A percentile compares a stretch with the other conserved stretches of the same genome.
Conservation (phyloP, 2,113 vertebrate genomes). For the Monopterus albus region DNA sequence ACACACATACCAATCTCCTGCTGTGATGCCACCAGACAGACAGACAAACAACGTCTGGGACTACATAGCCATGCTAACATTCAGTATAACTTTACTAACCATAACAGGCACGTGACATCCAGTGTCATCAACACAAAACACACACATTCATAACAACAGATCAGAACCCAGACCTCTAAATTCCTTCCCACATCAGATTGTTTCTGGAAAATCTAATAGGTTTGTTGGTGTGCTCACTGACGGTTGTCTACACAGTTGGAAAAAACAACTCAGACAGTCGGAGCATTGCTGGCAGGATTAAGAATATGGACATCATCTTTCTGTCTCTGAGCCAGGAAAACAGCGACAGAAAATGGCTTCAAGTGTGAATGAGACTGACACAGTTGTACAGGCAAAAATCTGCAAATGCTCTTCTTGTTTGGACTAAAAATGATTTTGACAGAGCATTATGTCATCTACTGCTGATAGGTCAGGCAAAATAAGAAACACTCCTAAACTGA, state of each 20-base stretch:
- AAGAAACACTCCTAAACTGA: no score
- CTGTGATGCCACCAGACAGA: not conserved
- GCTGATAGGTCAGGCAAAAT: no score
- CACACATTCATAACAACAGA: not conserved
- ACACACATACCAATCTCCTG: not conserved
- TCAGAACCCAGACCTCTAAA: not conserved
- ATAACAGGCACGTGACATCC: not conserved
- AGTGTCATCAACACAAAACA: not conserved
- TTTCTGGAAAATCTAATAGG: not conserved
- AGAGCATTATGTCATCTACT: no score
- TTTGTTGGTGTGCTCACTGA: not conserved
- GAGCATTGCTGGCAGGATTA: not conserved
- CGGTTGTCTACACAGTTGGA: not conserved
- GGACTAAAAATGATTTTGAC: no score
- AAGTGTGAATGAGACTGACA: no score
- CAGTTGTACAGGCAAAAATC: no score
- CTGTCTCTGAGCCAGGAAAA: not conserved
- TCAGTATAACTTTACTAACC: slow-evolving; percentile 28
- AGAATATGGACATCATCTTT: no score
- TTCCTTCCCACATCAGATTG: not conserved
- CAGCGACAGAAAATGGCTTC: not conserved
- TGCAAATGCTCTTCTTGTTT: no score
- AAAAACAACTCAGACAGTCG: not conserved
- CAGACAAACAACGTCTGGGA: slow-evolving; percentile 8
- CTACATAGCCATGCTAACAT: not conserved